These are phyloP conservation scores for Holothuria glaberrima DNA, from an alignment of 35 echinoderm and acorn worm genomes.

Conservation along the genomic window DNA sequence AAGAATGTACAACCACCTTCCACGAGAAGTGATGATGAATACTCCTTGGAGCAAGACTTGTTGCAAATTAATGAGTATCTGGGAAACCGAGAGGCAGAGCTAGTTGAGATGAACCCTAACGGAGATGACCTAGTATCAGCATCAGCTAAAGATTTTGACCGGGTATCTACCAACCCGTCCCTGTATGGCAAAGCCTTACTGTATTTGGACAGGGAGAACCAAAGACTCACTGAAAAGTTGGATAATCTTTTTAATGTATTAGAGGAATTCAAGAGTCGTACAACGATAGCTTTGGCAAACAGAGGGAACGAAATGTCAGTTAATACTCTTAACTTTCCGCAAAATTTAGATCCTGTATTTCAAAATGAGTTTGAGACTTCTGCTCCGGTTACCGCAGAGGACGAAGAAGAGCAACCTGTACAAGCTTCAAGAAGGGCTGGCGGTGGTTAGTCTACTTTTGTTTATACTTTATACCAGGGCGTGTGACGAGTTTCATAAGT, in stretches of 20 bases:
- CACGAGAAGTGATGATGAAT: not conserved
- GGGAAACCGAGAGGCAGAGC: conserved; percentile 29
- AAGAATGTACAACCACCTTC: not conserved
- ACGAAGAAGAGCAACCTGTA: too few species aligned
- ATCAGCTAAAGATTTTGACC: conserved; percentile 28
- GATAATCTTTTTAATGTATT: not conserved
- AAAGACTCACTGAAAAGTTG: not conserved
- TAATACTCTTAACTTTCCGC: too few species aligned
- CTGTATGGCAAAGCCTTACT: conserved; percentile 48
- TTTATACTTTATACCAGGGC: too few species aligned
- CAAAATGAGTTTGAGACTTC: too few species aligned
- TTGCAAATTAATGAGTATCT: conserved; percentile 31
- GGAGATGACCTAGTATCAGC: conserved; percentile 22
- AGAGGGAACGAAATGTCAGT: not conserved
- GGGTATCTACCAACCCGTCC: conserved; percentile 33
- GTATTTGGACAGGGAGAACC: conserved; percentile 5
- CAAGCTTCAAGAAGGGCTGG: too few species aligned
- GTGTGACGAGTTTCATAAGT: too few species aligned
- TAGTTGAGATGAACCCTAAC: conserved; percentile 29
- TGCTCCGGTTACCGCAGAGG: too few species aligned
- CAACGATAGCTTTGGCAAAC: not conserved
- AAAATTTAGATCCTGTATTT: too few species aligned
- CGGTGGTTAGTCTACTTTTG: too few species aligned
- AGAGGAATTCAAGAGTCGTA: conserved; percentile 14
- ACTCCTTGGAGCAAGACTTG: not conserved